These are phyloP conservation scores for Brachyistius frenatus DNA, from an alignment of 2,113 vertebrate species.

Conservation along the genomic window DNA sequence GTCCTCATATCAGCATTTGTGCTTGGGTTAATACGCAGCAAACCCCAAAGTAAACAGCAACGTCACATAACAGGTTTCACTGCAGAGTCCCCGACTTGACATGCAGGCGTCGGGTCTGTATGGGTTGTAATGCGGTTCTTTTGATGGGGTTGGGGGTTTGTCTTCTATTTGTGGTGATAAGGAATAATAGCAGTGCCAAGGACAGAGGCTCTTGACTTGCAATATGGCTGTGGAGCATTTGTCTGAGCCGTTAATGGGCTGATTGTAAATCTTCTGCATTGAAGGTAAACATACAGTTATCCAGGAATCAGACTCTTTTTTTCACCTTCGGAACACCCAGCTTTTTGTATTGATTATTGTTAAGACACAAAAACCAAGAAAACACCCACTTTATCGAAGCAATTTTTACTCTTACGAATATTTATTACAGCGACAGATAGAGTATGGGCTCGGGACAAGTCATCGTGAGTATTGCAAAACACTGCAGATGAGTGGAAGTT, in stretches of 20 bases:
- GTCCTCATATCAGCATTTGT: constrained; percentile 2
- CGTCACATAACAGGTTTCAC: constrained; percentile 15
- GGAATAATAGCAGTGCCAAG: not conserved
- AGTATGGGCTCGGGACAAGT: not conserved
- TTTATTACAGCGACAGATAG: constrained; percentile 24
- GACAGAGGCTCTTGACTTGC: constrained; percentile 4
- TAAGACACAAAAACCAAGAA: constrained; percentile 27
- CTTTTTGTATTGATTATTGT: constrained; percentile 8
- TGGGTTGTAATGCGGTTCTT: constrained; percentile 25
- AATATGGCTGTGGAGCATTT: not conserved
- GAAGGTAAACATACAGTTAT: too few relatives aligned
- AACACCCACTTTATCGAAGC: constrained; percentile 56
- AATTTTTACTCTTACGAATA: constrained; percentile 23
- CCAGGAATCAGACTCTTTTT: too few relatives aligned
- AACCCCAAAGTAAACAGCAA: constrained; percentile 10
- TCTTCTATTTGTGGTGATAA: constrained; percentile 8
- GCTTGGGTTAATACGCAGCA: constrained; percentile 11
- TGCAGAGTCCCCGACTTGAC: not conserved
- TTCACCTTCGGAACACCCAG: too few relatives aligned
- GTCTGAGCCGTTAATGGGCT: not conserved
- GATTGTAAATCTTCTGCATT: not conserved
- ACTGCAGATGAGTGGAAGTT: constrained; percentile 40
- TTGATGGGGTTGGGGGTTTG: not conserved
- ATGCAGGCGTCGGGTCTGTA: not conserved
- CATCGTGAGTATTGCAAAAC: not conserved